These are phyloP conservation scores for Cettia cetti DNA, from an alignment of 2,113 vertebrate genomes.

Conservation along the genomic window DNA sequence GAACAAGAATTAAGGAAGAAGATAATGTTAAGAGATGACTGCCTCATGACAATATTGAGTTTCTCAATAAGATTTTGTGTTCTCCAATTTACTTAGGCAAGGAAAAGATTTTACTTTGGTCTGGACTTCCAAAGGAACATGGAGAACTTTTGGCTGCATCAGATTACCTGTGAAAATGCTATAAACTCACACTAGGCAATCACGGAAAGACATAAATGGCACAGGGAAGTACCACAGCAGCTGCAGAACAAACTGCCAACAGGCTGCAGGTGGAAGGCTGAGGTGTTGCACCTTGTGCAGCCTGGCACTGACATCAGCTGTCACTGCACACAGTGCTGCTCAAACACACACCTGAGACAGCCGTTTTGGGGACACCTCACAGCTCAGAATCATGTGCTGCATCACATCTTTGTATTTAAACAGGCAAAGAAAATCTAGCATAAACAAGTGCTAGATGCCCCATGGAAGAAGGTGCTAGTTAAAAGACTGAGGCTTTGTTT, in stretches of 20 bases:
- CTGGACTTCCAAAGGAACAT: background rate
- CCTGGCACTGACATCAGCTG: background rate
- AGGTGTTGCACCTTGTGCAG: rapidly evolving
- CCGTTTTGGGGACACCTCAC: background rate
- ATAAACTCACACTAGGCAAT: rapidly evolving
- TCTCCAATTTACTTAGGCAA: background rate
- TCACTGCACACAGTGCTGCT: no score
- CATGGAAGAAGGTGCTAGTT: background rate
- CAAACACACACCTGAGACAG: background rate
- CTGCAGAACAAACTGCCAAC: no score
- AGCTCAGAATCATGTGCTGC: background rate
- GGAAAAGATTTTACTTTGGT: background rate
- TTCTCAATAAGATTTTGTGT: background rate
- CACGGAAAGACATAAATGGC: background rate
- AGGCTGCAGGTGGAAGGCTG: background rate
- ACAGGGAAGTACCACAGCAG: background rate
- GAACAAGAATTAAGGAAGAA: background rate
- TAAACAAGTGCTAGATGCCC: background rate
- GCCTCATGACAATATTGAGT: background rate
- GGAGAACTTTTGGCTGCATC: background rate
- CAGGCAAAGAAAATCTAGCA: background rate
- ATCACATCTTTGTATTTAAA: background rate
- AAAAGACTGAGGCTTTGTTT: background rate
- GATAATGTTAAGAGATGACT: background rate
- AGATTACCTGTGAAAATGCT: background rate